These are phyloP conservation scores for Pachycephala philippinensis DNA, from an alignment of 2,113 vertebrate species.

Conservation along the genomic window DNA sequence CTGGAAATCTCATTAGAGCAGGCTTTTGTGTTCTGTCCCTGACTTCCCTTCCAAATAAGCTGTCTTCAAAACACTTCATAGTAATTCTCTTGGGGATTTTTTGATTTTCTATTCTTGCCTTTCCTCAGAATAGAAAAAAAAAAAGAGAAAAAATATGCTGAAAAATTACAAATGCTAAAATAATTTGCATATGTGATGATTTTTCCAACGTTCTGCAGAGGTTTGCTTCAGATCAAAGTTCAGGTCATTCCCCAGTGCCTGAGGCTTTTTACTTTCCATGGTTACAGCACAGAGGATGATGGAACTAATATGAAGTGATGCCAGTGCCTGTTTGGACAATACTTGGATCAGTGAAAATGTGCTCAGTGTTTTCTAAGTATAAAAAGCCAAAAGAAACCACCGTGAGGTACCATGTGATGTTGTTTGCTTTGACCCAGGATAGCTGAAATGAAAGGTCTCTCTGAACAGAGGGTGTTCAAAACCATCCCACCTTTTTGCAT, in stretches of 20 bases:
- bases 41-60: neutral
- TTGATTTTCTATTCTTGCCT: neutral
- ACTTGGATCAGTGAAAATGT: conserved; percentile 6
- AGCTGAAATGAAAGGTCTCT: conserved; percentile 43
- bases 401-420: neutral
- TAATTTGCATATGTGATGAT: neutral
- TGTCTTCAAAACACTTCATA: neutral
- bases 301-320: neutral
- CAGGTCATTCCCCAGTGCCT: neutral
- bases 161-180: neutral
- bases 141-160: neutral
- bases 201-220: neutral
- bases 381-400: conserved; percentile 43
- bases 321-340: neutral
- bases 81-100: neutral
- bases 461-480: conserved; percentile 2
- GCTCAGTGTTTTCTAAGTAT: neutral
- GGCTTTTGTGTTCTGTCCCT: neutral
- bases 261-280: neutral
- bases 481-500: neutral
- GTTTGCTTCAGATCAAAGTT: neutral
- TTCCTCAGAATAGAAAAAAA: neutral
- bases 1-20: neutral
- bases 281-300: neutral
- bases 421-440: conserved; percentile 43